phyloP scores from a whole-genome alignment of 2,113 vertebrate genomes.

The Romanogobio albipinnatus region DNA sequence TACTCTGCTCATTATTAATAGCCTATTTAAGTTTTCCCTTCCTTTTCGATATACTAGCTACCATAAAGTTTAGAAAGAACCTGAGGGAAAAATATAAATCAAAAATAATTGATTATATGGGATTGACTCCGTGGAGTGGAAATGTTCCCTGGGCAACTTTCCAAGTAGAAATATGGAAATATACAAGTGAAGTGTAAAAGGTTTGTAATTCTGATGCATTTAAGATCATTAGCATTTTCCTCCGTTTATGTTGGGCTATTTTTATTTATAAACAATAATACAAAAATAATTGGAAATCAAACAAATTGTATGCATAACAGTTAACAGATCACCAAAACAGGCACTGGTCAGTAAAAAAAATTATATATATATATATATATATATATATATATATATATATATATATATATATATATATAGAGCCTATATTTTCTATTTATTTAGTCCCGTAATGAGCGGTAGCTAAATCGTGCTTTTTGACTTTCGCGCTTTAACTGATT shows the following conservation, averaged over 20 bases:
- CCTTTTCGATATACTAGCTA: not conserved
- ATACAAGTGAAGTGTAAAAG: not conserved
- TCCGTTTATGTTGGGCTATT: too few species aligned
- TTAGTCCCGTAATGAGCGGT: not conserved
- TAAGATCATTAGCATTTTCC: not conserved
- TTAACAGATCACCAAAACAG: not conserved
- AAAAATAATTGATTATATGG: not conserved
- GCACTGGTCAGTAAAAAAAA: too few species aligned
- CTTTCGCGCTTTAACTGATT: not conserved
- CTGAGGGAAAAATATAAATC: not conserved
- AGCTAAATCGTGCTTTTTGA: not conserved
- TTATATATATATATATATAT: too few species aligned
- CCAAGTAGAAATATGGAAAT: not conserved
- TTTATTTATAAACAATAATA: not conserved
- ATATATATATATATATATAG: too few species aligned
- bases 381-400: too few species aligned
- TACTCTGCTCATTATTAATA: not conserved
- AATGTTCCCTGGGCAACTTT: not conserved
- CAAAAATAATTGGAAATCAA: not conserved
- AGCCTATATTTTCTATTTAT: not conserved
- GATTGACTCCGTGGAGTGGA: not conserved
- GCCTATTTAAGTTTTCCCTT: not conserved
- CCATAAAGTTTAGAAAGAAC: not conserved
- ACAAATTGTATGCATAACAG: not conserved
- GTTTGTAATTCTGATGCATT: not conserved